Percentiles rank a stretch among this genome's conserved stretches.
Conservation (phyloP, 2,888 invertebrate species). For the Agrotis puta region DNA sequence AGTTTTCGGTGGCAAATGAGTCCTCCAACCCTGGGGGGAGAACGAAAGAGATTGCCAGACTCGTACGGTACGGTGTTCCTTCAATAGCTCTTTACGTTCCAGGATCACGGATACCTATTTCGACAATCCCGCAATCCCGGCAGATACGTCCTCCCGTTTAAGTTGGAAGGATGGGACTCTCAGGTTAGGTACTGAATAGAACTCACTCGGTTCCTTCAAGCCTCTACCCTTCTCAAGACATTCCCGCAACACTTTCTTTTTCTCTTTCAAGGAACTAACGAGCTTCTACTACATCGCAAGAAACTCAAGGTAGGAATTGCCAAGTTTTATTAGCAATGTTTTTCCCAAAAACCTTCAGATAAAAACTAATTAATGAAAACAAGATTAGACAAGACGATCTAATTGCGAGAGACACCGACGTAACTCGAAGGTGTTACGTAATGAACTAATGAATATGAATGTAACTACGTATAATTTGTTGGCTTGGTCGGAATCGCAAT, state of each 20-base stretch:
- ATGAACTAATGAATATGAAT: constrained; percentile 48
- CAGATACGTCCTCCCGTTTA: too few species aligned
- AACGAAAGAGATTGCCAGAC: too few species aligned
- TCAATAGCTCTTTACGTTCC: too few species aligned
- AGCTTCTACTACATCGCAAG: background rate
- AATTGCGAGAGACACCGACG: constrained; percentile 32
- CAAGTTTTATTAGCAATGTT: background rate
- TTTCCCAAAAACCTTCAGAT: background rate
- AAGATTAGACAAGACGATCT: constrained; percentile 28
- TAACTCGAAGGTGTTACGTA: constrained; percentile 23
- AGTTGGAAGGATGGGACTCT: too few species aligned
- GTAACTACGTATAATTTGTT: constrained; percentile 18
- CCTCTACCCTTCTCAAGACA: too few species aligned
- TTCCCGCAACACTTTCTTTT: background rate
- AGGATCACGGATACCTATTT: too few species aligned
- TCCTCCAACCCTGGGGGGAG: too few species aligned
- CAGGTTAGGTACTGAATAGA: too few species aligned
- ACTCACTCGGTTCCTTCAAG: too few species aligned
- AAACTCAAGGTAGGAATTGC: background rate
- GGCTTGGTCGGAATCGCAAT: constrained; percentile 9
- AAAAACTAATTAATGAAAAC: constrained; percentile 36
- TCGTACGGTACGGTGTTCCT: too few species aligned
- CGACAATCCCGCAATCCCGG: too few species aligned
- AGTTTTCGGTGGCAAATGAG: too few species aligned
- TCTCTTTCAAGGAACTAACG: background rate